Conservation (phyloP, 2,888 invertebrate species). For the Agriopis leucophaearia region DNA sequence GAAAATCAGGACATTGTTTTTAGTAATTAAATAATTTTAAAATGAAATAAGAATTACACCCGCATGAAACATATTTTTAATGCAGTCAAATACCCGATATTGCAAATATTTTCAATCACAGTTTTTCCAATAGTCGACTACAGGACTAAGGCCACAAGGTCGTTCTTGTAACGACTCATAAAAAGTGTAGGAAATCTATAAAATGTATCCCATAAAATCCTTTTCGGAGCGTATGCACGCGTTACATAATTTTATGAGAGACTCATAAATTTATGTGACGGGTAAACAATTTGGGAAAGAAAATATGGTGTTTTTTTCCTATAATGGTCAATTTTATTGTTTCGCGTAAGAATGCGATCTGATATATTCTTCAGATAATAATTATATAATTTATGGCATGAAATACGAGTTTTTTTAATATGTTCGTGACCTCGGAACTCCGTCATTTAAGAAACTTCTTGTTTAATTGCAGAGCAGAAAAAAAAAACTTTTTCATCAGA, state of each 20-base stretch:
- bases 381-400: too few relatives aligned
- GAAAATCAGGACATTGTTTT: too few relatives aligned
- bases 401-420: too few relatives aligned
- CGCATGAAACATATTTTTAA: too few relatives aligned
- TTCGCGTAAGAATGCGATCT: not conserved
- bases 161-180: conserved; percentile 11
- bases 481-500: too few relatives aligned
- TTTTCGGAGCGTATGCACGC: conserved; percentile 19
- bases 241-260: conserved; percentile 29
- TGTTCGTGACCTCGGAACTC: too few relatives aligned
- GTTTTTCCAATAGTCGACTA: conserved; percentile 1
- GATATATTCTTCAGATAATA: not conserved
- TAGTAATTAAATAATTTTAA: too few relatives aligned
- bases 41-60: too few relatives aligned
- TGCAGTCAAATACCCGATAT: not conserved
- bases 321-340: conserved; percentile 5
- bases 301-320: not conserved
- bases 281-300: conserved; percentile 27
- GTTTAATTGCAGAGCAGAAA: too few relatives aligned
- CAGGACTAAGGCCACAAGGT: conserved; percentile 4
- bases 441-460: too few relatives aligned
- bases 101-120: conserved; percentile 2
- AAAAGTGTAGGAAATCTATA: conserved; percentile 25
- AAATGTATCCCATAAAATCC: conserved; percentile 25
- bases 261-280: conserved; percentile 19